phyloP scores from a whole-genome alignment of 2,113 vertebrate species.

The Heterochromis multidens region DNA sequence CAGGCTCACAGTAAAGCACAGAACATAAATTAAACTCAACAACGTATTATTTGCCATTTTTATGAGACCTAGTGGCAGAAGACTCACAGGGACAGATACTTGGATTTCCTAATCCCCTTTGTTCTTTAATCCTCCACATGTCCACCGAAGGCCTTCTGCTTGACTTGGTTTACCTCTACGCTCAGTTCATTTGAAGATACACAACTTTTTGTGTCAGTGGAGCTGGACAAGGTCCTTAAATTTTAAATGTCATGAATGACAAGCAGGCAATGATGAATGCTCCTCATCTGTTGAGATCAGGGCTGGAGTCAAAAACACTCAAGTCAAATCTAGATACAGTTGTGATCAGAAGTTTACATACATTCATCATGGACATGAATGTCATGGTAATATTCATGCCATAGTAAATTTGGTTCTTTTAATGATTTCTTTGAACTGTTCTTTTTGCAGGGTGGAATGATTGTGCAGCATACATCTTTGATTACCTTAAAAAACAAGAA shows the following conservation, averaged over 20 bases:
- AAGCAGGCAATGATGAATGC: not conserved
- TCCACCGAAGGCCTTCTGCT: not conserved
- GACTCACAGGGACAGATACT: not conserved
- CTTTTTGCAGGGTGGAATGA: not conserved
- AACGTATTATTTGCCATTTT: not conserved
- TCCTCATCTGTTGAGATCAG: not conserved
- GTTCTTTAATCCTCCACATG: not conserved
- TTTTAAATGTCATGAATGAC: not conserved
- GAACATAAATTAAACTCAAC: not conserved
- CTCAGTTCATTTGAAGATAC: not conserved
- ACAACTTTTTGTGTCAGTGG: not conserved
- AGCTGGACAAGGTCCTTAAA: not conserved
- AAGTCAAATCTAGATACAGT: not conserved
- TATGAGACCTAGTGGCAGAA: not conserved
- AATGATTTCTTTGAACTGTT: not conserved
- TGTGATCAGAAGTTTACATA: not conserved
- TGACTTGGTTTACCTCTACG: not conserved
- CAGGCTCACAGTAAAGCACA: not conserved
- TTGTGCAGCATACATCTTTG: not conserved
- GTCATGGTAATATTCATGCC: too few relatives aligned
- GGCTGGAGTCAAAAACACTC: not conserved
- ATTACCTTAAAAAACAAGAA: not conserved
- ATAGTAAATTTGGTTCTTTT: not conserved
- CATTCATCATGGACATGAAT: fast-evolving
- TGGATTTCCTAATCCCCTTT: not conserved